phyloP scores from a whole-genome alignment of 2,888 invertebrate genomes.

The Pristionchus japonicus region DNA sequence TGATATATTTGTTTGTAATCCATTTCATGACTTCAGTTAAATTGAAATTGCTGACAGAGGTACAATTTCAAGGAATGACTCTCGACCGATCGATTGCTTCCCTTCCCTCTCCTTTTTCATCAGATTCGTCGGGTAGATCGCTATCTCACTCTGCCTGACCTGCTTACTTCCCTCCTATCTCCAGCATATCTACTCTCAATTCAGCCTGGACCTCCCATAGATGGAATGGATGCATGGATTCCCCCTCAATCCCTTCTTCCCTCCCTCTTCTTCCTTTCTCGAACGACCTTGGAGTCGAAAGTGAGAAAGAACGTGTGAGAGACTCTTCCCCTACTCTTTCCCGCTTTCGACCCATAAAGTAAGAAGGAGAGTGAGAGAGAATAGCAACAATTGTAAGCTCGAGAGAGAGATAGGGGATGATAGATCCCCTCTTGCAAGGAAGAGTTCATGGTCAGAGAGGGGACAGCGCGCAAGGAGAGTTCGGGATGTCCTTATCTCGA shows the following conservation, averaged over 20 bases:
- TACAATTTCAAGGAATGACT: no score
- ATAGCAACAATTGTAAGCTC: slow-evolving; percentile 36
- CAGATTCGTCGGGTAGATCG: background rate
- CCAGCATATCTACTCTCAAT: slow-evolving; percentile 23
- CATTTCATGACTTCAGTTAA: no score
- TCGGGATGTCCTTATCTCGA: slow-evolving; percentile 23
- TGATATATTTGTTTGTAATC: no score
- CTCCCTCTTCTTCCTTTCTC: background rate
- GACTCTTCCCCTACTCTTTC: background rate
- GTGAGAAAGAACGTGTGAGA: slow-evolving; percentile 43
- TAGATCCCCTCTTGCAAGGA: slow-evolving; percentile 12
- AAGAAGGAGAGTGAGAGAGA: background rate
- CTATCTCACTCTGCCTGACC: background rate
- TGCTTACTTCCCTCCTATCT: slow-evolving; percentile 18
- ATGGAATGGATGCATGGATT: background rate
- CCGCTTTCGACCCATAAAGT: slow-evolving; percentile 42
- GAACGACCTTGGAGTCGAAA: slow-evolving; percentile 40
- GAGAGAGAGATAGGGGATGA: background rate
- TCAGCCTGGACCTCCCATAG: background rate
- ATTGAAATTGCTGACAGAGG: no score
- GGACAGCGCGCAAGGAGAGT: background rate
- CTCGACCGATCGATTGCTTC: background rate
- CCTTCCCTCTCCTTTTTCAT: slow-evolving; percentile 10
- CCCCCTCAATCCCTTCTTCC: background rate
- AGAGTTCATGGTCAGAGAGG: slow-evolving; percentile 43